Conservation (phyloP, 2,113 vertebrate genomes). For the Cyprinodon brontotheroides region DNA sequence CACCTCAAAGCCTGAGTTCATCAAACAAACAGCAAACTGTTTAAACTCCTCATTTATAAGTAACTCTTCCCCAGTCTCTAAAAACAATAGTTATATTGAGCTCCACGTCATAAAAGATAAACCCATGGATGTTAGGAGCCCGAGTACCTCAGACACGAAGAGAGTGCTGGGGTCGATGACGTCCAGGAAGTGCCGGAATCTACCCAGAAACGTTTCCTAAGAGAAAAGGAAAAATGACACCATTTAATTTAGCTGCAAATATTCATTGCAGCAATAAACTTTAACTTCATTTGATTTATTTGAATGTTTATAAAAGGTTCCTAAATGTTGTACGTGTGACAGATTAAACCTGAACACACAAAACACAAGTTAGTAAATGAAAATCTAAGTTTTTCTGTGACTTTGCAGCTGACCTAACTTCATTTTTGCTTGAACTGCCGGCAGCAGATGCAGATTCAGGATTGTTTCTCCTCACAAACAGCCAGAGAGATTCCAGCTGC, state of each 20-base stretch:
- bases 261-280: neutral
- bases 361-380: neutral
- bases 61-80: too few relatives aligned
- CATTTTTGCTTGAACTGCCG: neutral
- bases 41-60: too few relatives aligned
- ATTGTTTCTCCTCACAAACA: neutral
- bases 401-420: neutral
- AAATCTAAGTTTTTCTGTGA: neutral
- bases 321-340: neutral
- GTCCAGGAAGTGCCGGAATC: constrained; percentile 92
- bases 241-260: neutral
- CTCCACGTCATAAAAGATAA: too few relatives aligned
- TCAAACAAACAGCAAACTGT: too few relatives aligned
- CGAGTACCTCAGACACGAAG: constrained; percentile 88
- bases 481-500: constrained; percentile 46
- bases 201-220: constrained; percentile 86
- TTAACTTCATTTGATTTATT: neutral
- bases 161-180: constrained; percentile 92
- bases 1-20: too few relatives aligned
- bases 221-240: constrained; percentile 4
- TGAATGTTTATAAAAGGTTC: neutral
- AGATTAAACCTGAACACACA: neutral
- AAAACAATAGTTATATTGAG: too few relatives aligned
- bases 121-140: too few relatives aligned
- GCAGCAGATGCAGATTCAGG: neutral